Evolutionary conservation across 2,797 vertebrate genomes (phyloP).

Genomic region (Enteromius afrohamiltoni): DNA sequence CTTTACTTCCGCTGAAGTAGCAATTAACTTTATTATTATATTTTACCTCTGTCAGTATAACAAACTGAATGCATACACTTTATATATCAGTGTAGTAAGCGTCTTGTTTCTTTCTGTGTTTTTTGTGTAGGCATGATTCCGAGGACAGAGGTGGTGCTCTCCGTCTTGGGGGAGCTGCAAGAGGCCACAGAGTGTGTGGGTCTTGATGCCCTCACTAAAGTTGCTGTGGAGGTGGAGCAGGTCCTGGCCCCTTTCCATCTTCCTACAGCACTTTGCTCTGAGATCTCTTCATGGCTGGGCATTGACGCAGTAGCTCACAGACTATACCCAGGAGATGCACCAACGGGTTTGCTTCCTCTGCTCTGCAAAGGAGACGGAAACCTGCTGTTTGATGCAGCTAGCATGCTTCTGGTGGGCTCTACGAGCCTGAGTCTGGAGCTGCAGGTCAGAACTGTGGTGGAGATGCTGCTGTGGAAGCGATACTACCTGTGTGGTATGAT

Average conservation of each 20-base stretch:
- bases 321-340: conserved; percentile 90
- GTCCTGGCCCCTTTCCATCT: conserved; percentile 82
- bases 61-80: not conserved
- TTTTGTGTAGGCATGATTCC: conserved; percentile 83
- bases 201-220: conserved; percentile 81
- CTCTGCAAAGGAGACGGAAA: conserved; percentile 90
- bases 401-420: conserved; percentile 87
- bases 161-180: conserved; percentile 88
- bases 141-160: conserved; percentile 86
- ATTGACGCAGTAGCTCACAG: conserved; percentile 84
- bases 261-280: conserved; percentile 76
- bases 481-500: conserved; percentile 96
- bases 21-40: not conserved
- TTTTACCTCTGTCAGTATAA: not conserved
- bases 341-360: conserved; percentile 85
- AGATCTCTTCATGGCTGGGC: conserved; percentile 81
- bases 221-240: conserved; percentile 82
- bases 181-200: conserved; percentile 89
- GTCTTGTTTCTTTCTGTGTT: not conserved
- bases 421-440: conserved; percentile 87
- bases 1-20: not conserved
- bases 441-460: conserved; percentile 92
- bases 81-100: not conserved
- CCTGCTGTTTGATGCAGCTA: conserved; percentile 90
- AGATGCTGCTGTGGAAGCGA: conserved; percentile 92